Evolutionary conservation across 2,797 vertebrate genomes (phyloP), one percentile per base, ranked within the genome.

Genomic region (Pterois miles): DNA sequence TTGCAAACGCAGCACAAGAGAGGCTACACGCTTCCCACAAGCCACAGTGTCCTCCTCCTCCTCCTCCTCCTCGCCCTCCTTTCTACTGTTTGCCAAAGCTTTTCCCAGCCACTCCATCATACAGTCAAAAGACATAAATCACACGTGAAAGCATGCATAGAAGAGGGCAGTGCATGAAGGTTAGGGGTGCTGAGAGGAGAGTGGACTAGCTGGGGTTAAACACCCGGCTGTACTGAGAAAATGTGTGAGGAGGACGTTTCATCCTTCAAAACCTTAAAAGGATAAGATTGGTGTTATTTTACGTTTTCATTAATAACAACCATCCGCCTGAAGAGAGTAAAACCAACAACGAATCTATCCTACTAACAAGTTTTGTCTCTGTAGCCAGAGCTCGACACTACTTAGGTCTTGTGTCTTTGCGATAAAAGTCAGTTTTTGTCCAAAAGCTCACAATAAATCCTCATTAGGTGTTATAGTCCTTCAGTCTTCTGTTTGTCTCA

Each of bases 31-130:
- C 80, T 80, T 54, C 36, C 57, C 58, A 48, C 38, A 38, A 76
- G 40, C 40, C 74, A 48, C 70, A 6, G 20, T n/a, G 8, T 57
- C 52, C 18, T 48, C 46, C 46, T 48, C 46, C 43, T 1, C 18
- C 46, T n/a, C 40, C 6, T 8, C 31, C 46, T 71, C 52, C 23
- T 62, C 50, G 1, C 13, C 46, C 36, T 66, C 25, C 36, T 80
- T 74, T 69, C 54, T 43, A 40, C 68, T 66, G 64, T 77, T 69
- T 80, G 80, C 71, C 65, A 84, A 76, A 83, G 74, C 74, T 54
- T 81, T 82, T 81, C 64, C 59, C 68, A 63, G 48, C 84, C 71
- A 18, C 75, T 85, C 78, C 68, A 74, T 88, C 80, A 84, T 74
- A 46, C 31, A 66, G 34, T 74, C 8, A 0, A 64, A 67, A 70